Base-by-base conservation (phyloP, 1,140 invertebrate species). In the Varroa destructor region DNA sequence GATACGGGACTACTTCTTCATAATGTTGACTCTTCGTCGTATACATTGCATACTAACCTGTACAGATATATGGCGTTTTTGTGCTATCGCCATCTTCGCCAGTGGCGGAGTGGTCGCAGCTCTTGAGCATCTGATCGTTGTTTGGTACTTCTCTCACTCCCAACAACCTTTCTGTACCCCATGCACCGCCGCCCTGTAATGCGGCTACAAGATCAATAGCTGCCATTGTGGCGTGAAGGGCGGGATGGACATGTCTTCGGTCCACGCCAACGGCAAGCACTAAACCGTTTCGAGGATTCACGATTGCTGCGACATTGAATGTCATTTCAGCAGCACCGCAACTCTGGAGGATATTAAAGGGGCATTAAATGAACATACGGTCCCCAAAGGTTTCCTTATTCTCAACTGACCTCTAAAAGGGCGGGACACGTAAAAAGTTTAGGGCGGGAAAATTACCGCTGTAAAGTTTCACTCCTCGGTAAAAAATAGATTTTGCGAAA, bases 151-250 rank as follows among this genome's bases (percentile, higher is more conserved):
- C 57, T 67, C 43, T 1, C 57, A 55, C 43, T n/a, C 8, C 6
- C n/a, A 43, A 67, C 71, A n/a, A 46, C 72, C 73, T 14, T 58
- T 6, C 8, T 73, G 67, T 72, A 0, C 81, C 73, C 87, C 87
- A 91, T 40, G 84, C 85, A 1, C 90, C 90, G 0, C 89, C 89
- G 55, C 87, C 86, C 80, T 94, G 91, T 36, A 84, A 84, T 74
- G 81, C 82, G 0, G 92, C 89, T 0, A 96, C 88, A 72, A 87
- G 81, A 79, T 96, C 92, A 56, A 96, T 84, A 4, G 87, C 87
- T 0, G 90, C 78, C 88, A 96, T 93, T 0, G 85, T 81, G 46
- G 89, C 86, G 82, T 97, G 93, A 79, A 88, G 86, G 57, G 90
- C 81, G 0, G 90, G 88, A 81, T 91, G 87, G 1, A 77, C 73